Evolutionary conservation across 1,140 invertebrate genomes (phyloP), one percentile per base, ranked within the genome.

Genomic region (Drosophila seguyi): DNA sequence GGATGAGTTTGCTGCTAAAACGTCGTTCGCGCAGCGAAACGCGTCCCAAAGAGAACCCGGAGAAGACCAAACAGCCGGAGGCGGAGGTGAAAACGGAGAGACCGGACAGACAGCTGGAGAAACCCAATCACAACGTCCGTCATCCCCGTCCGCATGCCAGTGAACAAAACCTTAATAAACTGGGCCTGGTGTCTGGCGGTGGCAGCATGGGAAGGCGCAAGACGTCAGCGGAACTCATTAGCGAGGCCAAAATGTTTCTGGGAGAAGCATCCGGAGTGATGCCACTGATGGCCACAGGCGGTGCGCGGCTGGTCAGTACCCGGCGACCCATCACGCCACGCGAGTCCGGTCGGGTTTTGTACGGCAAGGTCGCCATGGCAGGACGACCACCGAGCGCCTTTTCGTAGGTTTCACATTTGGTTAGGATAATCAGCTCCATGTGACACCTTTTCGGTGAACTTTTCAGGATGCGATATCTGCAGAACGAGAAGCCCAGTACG

Each of bases 251-350:
- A 72, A 29, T 80, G n/a, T 94, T 95, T 29, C 94, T 95, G 38
- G 92, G 87, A 16, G 85, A 86, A 11, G 41, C 31, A 6, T 36
- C 67, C 2, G 61, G 41, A 10, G 42, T 72, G 1, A 45, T 60
- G 39, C 53, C 71, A 14, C 45, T 81, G 44, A 61, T 85, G 66
- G 75, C 83, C 20, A 77, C 79, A 0, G 91, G 91, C 18, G 92
- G 92, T 11, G 91, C 94, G 13, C 93, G 94, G 3, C 88, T 95
- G 53, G 93, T 97, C 41, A 94, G 95, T 81, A 97, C 96, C 1
- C 95, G 96, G 63, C 93, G 97, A 31, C 97, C 97, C 5, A 97
- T 96, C 83, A 97, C 97, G 11, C 97, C 97, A 8, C 93, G 95
- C 27, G 96, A 97, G 59, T 95, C 95, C 31, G 95, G 96, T 61